Evolutionary conservation across 2,113 vertebrate genomes (phyloP), one percentile per base, ranked within the genome.

Genomic region (Oncorhynchus gorbuscha): DNA sequence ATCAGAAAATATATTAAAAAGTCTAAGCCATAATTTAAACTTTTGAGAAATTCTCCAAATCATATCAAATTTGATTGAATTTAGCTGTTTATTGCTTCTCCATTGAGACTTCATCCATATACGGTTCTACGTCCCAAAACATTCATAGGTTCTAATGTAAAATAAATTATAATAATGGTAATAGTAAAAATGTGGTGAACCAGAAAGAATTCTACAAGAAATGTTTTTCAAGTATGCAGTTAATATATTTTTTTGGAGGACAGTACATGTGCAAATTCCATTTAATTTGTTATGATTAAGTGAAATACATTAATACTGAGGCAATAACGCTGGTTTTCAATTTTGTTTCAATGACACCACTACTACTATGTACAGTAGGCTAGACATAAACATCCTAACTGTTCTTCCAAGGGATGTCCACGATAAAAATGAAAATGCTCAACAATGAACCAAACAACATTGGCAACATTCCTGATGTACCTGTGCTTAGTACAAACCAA

Each of bases 1-100:
- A 79, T 32, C 87, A 84, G 75, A 74, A 74, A 85, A 83, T 66
- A 78, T 86, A 84, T 81, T 79, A 90, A 90, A 90, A 91, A 94
- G 89, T 91, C 94, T 89, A 94, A 94, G 93, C 93, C 93, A 94
- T 94, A 94, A 92, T 93, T 93, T 93, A 92, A 91, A 89, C 90
- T 85, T 90, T 87, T 80, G 89, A 84, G 84, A 89, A 90, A 86
- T 86, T 87, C 90, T 93, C 86, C 88, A 90, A 90, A 90, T 86
- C 92, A 91, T 89, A 83, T 89, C 74, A 85, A 84, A 87, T 88
- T 85, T 86, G 70, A 88, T 86, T 87, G 51, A 81, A 76, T 79
- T 81, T 88, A 49, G 72, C 85, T 89, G 82, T 90, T 90, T 82
- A 76, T 90, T 58, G 72, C 83, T 85, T 80, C 20, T 85, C 74